Evolutionary conservation across 2,113 vertebrate genomes (phyloP), one percentile per base, ranked within the genome.

Genomic region (Oncorhynchus kisutch): DNA sequence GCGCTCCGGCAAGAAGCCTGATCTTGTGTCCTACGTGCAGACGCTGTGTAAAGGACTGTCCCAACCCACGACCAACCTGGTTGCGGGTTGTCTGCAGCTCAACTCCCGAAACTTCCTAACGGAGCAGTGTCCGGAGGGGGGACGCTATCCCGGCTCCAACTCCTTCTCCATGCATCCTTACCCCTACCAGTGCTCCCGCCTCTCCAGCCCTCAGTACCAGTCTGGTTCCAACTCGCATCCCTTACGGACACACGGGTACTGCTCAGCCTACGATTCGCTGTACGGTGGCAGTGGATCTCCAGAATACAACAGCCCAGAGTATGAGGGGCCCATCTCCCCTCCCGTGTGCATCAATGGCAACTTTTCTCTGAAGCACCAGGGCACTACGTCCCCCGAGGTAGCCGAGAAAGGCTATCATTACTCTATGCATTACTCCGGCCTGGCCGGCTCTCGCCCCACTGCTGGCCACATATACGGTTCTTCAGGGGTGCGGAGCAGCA

Each of bases 371-470:
- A 97, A 97, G 92, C 95, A 96, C 88, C 95, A 97, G 91, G 91
- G 90, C 75, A 73, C 92, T 14, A 94, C 94, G 77, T 96, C 96
- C 59, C 94, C 96, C 12, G 96, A 97, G 78, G 92, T 18, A 29
- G 67, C 94, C 88, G 96, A 98, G 80, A 97, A 97, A 88, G 95
- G 94, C 84, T 97, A 96, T 85, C 96, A 96, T 86, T 97, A 97
- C 89, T 97, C 97, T 96, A 96, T 97, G 97, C 96, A 97, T 94
- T 97, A 96, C 93, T 95, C 96, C 82, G 93, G 94, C 84, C 93
- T 96, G 89, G 94, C 96, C 48, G 91, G 93, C 67, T 94, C 96
- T 85, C 94, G 96, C 57, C 88, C 94, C 77, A n/a, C 78, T n/a
- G 88, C 93, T 49, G 91, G 91, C 22, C 96, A 94, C 74, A 95